Base-by-base conservation (phyloP, 2,113 vertebrate species). In the Rhynchomys soricoides region DNA sequence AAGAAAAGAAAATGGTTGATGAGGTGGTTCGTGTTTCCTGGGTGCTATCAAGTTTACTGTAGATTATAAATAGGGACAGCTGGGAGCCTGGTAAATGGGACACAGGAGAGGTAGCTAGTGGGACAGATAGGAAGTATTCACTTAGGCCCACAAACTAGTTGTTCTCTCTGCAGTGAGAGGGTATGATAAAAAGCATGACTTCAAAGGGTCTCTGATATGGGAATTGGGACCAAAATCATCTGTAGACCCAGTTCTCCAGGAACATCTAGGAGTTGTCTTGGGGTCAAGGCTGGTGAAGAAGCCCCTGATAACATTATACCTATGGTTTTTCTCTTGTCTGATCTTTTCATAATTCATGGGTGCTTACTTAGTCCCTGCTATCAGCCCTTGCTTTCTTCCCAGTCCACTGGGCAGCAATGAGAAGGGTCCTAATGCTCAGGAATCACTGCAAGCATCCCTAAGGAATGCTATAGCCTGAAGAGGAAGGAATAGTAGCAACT, bases 1-100 rank as follows among this genome's bases (percentile, higher is more conserved):
- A 89, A 92, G 87, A 94, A 71, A 85, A 93, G 45, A 75, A 86
- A 73, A 77, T 50, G 3, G 21, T 19, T 95, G 86, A 21, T 50
- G 75, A 90, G 34, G 16, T 24, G 71, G n/a, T 19, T 92, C 16
- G 0, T 74, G 37, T 85, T 92, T 93, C 86, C 50, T 13, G 86
- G 86, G 82, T 89, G n/a, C 77, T 45, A 81, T 91, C 90, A 82
- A 81, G 77, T 89, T 89, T 78, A 43, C 85, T 7, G 0, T 29
- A 40, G 52, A 68, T 40, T 78, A 22, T 43, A 82, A 19, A 17
- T 57, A 40, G 24, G 64, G 71, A 68, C 31, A 3, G 43, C 1
- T 6, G 6, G 57, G 59, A 16, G 31, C 6, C n/a, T 92, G 37
- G 11, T 6, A 0, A 64, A 52, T 7, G 24, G 75, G 22, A 17